Conservation (phyloP, 2,797 vertebrate species). For the Distichodus sexfasciatus region DNA sequence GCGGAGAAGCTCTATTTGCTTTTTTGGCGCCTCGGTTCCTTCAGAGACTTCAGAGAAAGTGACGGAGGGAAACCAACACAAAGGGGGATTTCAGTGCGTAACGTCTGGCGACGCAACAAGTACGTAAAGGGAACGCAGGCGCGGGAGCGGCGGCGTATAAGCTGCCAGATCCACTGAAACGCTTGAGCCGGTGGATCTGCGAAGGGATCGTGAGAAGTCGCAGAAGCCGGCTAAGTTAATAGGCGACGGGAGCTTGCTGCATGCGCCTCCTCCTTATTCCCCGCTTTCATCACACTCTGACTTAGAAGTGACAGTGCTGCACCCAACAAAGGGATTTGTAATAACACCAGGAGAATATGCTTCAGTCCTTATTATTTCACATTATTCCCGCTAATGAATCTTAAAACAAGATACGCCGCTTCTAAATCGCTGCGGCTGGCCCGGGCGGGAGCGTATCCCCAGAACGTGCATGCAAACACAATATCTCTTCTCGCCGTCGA, state of each 20-base stretch:
- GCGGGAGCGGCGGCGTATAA: constrained; percentile 33
- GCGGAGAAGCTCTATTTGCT: neutral
- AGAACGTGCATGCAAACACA: constrained; percentile 8
- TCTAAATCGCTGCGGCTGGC: constrained; percentile 35
- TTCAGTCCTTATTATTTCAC: constrained; percentile 75
- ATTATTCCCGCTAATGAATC: constrained; percentile 80
- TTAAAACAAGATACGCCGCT: constrained; percentile 71
- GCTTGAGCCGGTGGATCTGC: constrained; percentile 66
- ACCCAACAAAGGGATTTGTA: constrained; percentile 70
- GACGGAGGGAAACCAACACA: constrained; percentile 26
- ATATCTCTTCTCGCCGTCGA: constrained; percentile 37
- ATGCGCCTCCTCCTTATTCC: constrained; percentile 72
- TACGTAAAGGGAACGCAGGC: constrained; percentile 31
- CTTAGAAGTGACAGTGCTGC: constrained; percentile 80
- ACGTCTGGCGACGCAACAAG: constrained; percentile 46
- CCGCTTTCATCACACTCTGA: constrained; percentile 77
- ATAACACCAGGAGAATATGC: constrained; percentile 73
- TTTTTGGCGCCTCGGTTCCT: constrained; percentile 21
- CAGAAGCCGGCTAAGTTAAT: constrained; percentile 45
- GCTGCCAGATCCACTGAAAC: constrained; percentile 68
- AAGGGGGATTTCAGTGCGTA: constrained; percentile 44
- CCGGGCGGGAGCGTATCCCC: neutral
- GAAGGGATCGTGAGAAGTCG: constrained; percentile 67
- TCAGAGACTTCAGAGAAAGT: constrained; percentile 6
- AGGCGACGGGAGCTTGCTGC: constrained; percentile 59